Conservation (phyloP, 1,140 invertebrate species). For the Drosophila parabipectinata region DNA sequence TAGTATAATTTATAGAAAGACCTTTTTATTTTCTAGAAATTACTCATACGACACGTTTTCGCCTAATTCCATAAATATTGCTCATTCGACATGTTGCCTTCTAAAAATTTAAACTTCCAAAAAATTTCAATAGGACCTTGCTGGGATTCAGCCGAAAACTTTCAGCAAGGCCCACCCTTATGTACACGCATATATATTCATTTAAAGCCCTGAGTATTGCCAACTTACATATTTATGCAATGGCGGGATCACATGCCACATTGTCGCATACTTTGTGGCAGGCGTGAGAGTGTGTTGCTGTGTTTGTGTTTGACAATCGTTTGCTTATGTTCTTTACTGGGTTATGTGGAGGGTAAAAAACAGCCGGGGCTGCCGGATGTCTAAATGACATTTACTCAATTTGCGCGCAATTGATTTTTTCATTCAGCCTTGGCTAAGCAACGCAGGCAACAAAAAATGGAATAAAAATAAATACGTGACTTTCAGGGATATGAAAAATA, state of each 20-base stretch:
- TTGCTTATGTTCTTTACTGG: slow-evolving; percentile 63
- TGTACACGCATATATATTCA: slow-evolving; percentile 28
- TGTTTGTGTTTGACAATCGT: slow-evolving; percentile 66
- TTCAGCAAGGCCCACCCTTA: slow-evolving; percentile 6
- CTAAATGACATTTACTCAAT: slow-evolving; percentile 78
- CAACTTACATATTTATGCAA: slow-evolving; percentile 78
- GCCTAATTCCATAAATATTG: not conserved
- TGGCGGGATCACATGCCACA: slow-evolving; percentile 71
- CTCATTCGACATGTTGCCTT: not conserved
- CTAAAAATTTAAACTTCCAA: not conserved
- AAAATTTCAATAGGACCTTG: not conserved
- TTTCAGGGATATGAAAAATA: slow-evolving; percentile 53
- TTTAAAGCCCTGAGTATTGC: slow-evolving; percentile 68
- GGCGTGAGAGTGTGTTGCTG: slow-evolving; percentile 23
- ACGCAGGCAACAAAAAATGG: slow-evolving; percentile 21
- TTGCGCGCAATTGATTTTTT: slow-evolving; percentile 73
- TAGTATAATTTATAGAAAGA: too few species aligned
- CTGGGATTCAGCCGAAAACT: not conserved
- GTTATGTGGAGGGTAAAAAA: slow-evolving; percentile 6
- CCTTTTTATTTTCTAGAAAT: not conserved
- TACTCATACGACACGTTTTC: not conserved
- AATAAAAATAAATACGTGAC: slow-evolving; percentile 67
- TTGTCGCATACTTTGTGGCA: slow-evolving; percentile 68
- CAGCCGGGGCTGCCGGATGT: slow-evolving; percentile 56
- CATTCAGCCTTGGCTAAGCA: slow-evolving; percentile 14